Conservation (phyloP, 2,888 invertebrate species). For the Orchesellides sinensis region DNA sequence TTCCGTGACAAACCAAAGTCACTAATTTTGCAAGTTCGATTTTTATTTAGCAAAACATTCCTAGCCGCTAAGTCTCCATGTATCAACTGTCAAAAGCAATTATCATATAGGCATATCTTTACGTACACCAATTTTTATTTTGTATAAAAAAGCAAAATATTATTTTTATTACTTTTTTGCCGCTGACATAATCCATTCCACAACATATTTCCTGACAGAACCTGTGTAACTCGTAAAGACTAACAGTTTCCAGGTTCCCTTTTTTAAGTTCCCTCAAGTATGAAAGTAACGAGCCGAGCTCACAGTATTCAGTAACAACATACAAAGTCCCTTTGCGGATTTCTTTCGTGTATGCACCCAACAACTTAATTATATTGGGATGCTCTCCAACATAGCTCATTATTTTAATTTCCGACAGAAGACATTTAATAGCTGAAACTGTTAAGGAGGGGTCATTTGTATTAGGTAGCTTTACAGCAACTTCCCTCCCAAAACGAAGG, state of each 20-base stretch:
- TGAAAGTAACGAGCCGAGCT: neutral
- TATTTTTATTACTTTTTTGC: no score
- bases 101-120: no score
- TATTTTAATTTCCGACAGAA: constrained; percentile 14
- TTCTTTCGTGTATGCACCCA: constrained; percentile 15
- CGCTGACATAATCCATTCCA: no score
- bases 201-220: no score
- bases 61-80: neutral
- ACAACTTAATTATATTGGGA: neutral
- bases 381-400: constrained; percentile 13
- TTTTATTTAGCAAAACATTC: neutral
- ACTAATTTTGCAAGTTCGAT: neutral
- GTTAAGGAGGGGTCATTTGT: neutral
- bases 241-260: no score
- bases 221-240: no score
- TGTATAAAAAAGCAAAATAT: no score
- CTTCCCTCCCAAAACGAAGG: neutral
- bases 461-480: neutral
- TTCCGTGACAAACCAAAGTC: neutral
- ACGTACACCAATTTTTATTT: no score
- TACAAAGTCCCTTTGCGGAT: constrained; percentile 4
- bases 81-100: neutral
- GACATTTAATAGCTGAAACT: neutral
- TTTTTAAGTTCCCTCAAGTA: neutral
- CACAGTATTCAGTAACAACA: constrained; percentile 12